Percentiles rank a stretch among this genome's conserved stretches.
These are phyloP conservation scores for Zosterops borbonicus DNA, from an alignment of 2,113 vertebrate species.

Conservation along the genomic window DNA sequence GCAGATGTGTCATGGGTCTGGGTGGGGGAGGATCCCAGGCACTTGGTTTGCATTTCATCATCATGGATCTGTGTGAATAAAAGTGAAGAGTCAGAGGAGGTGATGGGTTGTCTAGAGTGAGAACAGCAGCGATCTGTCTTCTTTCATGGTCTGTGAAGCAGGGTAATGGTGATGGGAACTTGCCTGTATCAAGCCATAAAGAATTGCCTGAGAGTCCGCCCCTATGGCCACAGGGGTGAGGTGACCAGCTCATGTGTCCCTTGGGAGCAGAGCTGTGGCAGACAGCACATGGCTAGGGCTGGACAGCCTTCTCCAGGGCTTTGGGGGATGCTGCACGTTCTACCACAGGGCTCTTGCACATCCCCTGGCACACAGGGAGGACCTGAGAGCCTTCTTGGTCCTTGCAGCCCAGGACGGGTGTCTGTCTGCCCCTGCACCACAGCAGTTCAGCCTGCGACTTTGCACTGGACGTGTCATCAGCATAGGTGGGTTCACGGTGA, in stretches of 20 bases:
- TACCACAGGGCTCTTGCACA: background rate
- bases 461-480: background rate
- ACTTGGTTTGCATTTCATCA: background rate
- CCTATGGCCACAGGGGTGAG: accelerated
- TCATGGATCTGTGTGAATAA: background rate
- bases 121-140: background rate
- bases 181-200: background rate
- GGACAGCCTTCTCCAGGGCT: background rate
- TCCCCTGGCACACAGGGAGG: background rate
- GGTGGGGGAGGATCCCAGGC: background rate
- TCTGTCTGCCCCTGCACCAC: background rate
- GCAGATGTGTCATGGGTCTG: background rate
- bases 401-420: background rate
- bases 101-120: background rate
- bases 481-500: accelerated
- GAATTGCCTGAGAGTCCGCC: background rate
- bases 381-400: background rate
- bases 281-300: background rate
- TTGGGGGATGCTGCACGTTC: background rate
- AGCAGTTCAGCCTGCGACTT: background rate
- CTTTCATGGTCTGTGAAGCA: background rate
- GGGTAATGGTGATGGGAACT: background rate
- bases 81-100: background rate
- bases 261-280: background rate
- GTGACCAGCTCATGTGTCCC: accelerated